Evolutionary conservation across 2,888 invertebrate genomes (phyloP).

Genomic region (Agrotis segetum): DNA sequence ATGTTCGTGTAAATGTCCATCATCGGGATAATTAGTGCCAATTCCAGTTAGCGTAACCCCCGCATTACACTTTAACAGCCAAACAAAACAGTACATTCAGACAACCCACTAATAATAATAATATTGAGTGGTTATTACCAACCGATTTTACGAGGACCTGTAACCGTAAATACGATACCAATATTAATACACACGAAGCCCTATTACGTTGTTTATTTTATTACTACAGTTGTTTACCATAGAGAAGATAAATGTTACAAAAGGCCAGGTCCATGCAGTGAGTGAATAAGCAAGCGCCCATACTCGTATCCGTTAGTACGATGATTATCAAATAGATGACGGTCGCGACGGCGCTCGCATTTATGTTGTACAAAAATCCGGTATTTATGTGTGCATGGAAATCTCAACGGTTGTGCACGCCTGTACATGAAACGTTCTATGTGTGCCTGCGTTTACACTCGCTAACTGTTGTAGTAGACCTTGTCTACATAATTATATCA

Average conservation of each 20-base stretch:
- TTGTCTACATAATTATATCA: too few relatives aligned
- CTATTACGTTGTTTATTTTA: constrained; percentile 55
- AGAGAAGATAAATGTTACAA: background rate
- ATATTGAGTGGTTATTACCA: constrained; percentile 69
- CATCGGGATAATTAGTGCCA: too few relatives aligned
- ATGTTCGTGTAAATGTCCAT: too few relatives aligned
- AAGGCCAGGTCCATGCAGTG: background rate
- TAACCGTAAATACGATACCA: constrained; percentile 67
- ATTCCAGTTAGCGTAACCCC: too few relatives aligned
- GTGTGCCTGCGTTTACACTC: too few relatives aligned
- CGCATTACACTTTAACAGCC: background rate
- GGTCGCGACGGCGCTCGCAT: too few relatives aligned
- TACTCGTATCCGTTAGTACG: background rate
- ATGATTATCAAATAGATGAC: background rate
- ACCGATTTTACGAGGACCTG: constrained; percentile 66
- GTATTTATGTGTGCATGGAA: too few relatives aligned
- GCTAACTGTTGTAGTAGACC: too few relatives aligned
- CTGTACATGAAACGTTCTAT: too few relatives aligned
- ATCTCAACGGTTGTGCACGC: too few relatives aligned
- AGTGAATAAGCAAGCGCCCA: background rate
- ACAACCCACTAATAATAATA: constrained; percentile 65
- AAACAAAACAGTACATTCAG: constrained; percentile 29
- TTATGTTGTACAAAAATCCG: too few relatives aligned
- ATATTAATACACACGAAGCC: constrained; percentile 66
- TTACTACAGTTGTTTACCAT: constrained; percentile 22